Evolutionary conservation across 2,113 vertebrate genomes (phyloP).

Genomic region (Chlamydotis undulata): DNA sequence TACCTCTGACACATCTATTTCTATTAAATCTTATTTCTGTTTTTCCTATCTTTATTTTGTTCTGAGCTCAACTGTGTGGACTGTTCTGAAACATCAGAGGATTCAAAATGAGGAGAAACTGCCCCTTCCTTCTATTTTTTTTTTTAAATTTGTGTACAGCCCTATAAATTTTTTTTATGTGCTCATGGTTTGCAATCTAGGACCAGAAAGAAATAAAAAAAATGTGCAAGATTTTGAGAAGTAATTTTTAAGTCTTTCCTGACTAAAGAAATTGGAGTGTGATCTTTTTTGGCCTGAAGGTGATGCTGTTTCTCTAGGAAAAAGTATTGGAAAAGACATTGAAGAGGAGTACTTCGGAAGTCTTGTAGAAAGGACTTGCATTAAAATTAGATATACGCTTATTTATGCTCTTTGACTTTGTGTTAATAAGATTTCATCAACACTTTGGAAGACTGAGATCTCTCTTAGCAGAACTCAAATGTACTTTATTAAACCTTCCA

Average conservation of each 20-base stretch:
- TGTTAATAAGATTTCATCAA: not conserved
- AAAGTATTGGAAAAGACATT: not conserved
- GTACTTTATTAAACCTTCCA: not conserved
- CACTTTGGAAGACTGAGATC: not conserved
- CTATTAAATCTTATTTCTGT: not conserved
- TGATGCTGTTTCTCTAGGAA: slow-evolving; percentile 69
- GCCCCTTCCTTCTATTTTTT: too few relatives aligned
- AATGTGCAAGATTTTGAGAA: not conserved
- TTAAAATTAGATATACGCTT: not conserved
- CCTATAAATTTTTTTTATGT: accelerated
- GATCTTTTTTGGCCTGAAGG: slow-evolving; percentile 49
- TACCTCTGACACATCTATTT: not conserved
- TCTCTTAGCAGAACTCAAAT: not conserved
- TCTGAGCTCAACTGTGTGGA: not conserved
- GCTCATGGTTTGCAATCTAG: not conserved
- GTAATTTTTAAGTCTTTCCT: not conserved
- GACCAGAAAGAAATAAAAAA: not conserved
- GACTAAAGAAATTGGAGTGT: not conserved
- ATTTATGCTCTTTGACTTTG: not conserved
- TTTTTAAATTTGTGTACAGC: not conserved
- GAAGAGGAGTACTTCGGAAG: not conserved
- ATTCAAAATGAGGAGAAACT: not conserved
- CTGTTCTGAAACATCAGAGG: not conserved
- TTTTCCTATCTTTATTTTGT: not conserved
- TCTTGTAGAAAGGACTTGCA: not conserved